Base-by-base conservation (phyloP, 2,888 invertebrate species). In the Vandiemenella viatica region DNA sequence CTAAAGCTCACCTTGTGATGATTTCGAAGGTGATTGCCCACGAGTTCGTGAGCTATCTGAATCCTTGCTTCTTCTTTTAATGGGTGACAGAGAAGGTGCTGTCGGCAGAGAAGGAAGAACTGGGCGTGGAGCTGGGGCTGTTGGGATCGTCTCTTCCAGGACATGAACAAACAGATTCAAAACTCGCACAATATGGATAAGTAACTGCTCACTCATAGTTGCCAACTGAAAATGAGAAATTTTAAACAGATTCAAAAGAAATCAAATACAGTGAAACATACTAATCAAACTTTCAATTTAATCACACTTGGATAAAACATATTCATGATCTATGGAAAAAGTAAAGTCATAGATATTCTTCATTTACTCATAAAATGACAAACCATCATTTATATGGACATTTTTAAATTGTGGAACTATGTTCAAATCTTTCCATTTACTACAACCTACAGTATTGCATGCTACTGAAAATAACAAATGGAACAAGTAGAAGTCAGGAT, bases 161-260 rank as follows among this genome's bases (percentile, higher is more conserved):
- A 87, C 74, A 63, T 85, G 84, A 48, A 79, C 77, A 58, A 82
- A 74, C 19, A 86, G 76, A 62, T 85, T 86, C 50, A 88, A 64
- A 59, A 86, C 67, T 59, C 80, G 80, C 41, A 82, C 61, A 0
- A 82, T 71, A 46, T 87, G 81, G 51, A 70, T 72, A 8, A 86
- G 65, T 48, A 83, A 74, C 46, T 76, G 71, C 56, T 85, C 82
- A 4, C 79, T 75, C 13, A 75, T 59, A 18, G 62, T 67, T 43
- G 74, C 71, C 51, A 80, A 56, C 53, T 65, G 56, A 23, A 51
- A 52, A 15, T 41, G 48, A 15, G 48, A 44, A 41, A 45, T n/a
- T 40, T 2, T 2, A 32, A 2, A n/a, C 32, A 32, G 10, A n/a
- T 2, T 13, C n/a, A n/a, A 3, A 4, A 10, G 2, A 10, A 4